Percentiles rank a stretch among this genome's conserved stretches.
Conservation (phyloP, 1,140 invertebrate genomes). For the Elymnias hypermnestra region DNA sequence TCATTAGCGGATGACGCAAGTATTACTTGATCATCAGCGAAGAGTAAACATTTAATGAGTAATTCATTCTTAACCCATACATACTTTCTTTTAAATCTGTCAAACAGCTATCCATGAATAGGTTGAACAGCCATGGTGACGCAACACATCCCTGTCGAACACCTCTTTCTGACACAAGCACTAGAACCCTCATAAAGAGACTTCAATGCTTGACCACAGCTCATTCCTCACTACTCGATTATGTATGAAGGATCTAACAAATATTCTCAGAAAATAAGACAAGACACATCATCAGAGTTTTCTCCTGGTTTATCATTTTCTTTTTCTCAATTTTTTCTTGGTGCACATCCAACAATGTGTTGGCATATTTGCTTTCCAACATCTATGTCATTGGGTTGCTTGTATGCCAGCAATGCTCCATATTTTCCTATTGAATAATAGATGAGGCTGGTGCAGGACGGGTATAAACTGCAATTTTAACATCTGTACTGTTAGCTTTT, state of each 20-base stretch:
- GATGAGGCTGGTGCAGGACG: conserved; percentile 79
- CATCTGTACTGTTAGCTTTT: conserved; percentile 77
- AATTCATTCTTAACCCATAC: no score
- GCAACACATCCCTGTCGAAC: no score
- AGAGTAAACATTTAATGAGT: no score
- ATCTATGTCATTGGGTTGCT: conserved; percentile 62
- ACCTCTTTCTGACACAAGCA: no score
- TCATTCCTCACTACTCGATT: no score
- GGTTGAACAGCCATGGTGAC: no score
- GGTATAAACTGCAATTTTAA: conserved; percentile 81
- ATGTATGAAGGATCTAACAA: conserved; percentile 90
- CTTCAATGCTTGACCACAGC: no score
- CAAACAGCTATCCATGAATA: no score
- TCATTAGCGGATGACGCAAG: no score
- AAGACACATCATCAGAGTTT: conserved; percentile 83
- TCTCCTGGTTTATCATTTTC: conserved; percentile 78
- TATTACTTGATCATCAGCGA: no score
- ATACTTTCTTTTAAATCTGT: no score
- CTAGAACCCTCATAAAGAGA: no score
- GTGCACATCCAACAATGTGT: conserved; percentile 95
- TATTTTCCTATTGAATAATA: conserved; percentile 85
- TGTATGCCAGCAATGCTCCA: conserved; percentile 86
- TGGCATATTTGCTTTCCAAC: conserved; percentile 88
- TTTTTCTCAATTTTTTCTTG: conserved; percentile 83
- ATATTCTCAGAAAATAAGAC: conserved; percentile 91